Percentiles rank a stretch among this genome's conserved stretches.
These are phyloP conservation scores for Sylvia atricapilla DNA, from an alignment of 2,113 vertebrate species.

Conservation along the genomic window DNA sequence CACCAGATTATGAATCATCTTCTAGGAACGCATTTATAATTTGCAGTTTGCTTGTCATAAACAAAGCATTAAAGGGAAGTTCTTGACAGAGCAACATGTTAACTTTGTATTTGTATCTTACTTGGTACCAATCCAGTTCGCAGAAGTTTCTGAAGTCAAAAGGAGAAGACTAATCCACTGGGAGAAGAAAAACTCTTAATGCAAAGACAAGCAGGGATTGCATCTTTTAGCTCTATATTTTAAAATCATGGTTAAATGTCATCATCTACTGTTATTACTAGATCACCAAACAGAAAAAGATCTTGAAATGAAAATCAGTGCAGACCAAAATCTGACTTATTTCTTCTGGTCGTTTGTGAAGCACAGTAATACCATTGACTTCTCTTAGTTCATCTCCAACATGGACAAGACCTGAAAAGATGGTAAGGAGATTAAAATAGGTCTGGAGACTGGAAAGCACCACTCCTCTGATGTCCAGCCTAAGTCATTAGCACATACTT, in stretches of 20 bases:
- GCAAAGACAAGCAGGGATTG: not conserved
- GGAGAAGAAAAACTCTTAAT: constrained; percentile 7
- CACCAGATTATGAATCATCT: not conserved
- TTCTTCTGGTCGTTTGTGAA: constrained; percentile 91
- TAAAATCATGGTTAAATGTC: not conserved
- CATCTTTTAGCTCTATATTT: not conserved
- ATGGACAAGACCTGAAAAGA: constrained; percentile 86
- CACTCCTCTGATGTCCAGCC: not conserved
- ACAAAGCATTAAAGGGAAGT: not conserved
- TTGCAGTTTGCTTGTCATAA: not conserved
- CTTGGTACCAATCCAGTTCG: not conserved
- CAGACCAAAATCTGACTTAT: constrained; percentile 95
- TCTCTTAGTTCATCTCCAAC: constrained; percentile 94
- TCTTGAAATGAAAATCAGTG: constrained; percentile 8
- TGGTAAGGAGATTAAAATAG: not conserved
- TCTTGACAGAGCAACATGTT: not conserved
- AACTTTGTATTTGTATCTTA: not conserved
- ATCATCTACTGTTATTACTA: constrained; percentile 5
- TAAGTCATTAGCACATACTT: not conserved
- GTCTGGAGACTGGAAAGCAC: not conserved
- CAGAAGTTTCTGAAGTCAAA: constrained; percentile 32
- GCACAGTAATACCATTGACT: constrained; percentile 89
- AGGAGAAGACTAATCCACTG: not conserved
- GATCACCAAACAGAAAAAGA: not conserved
- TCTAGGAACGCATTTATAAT: not conserved